Evolutionary conservation across 2,888 invertebrate genomes (phyloP).

Genomic region (Hermodice carunculata): DNA sequence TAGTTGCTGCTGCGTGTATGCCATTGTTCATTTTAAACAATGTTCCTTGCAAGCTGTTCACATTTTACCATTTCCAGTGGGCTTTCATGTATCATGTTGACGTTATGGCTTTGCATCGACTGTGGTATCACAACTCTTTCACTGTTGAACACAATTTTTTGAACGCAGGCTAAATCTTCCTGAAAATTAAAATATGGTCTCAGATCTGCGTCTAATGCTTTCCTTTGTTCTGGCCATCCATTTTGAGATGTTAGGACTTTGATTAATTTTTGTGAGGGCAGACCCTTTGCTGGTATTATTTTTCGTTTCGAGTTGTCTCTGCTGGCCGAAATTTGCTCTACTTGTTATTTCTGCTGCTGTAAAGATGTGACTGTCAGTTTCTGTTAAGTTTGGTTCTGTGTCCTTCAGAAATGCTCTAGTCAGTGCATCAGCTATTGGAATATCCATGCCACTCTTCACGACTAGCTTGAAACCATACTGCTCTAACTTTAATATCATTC

Average conservation of each 20-base stretch:
- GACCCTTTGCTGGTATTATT: too few species aligned
- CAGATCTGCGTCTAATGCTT: not conserved
- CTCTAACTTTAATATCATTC: constrained; percentile 26
- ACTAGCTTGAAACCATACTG: constrained; percentile 28
- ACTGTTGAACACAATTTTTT: constrained; percentile 17
- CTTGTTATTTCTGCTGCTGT: not conserved
- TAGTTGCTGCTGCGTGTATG: not conserved
- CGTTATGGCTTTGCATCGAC: not conserved
- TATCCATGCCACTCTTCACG: constrained; percentile 24
- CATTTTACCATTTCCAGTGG: constrained; percentile 26
- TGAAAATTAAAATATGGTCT: constrained; percentile 7
- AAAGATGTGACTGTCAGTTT: not conserved
- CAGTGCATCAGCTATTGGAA: constrained; percentile 31
- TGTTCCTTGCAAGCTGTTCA: constrained; percentile 17
- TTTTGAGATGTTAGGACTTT: too few species aligned
- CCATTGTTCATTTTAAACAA: not conserved
- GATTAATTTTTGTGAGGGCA: too few species aligned
- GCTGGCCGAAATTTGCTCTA: too few species aligned
- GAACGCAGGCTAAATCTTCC: not conserved
- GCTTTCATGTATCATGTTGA: constrained; percentile 14
- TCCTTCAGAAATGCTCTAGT: constrained; percentile 5
- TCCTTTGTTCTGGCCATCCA: constrained; percentile 13
- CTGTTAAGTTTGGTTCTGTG: not conserved
- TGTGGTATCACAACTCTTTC: constrained; percentile 15
- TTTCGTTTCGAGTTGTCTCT: too few species aligned